These are phyloP conservation scores for Panzeria rudis DNA, from an alignment of 2,888 invertebrate genomes.

Conservation along the genomic window DNA sequence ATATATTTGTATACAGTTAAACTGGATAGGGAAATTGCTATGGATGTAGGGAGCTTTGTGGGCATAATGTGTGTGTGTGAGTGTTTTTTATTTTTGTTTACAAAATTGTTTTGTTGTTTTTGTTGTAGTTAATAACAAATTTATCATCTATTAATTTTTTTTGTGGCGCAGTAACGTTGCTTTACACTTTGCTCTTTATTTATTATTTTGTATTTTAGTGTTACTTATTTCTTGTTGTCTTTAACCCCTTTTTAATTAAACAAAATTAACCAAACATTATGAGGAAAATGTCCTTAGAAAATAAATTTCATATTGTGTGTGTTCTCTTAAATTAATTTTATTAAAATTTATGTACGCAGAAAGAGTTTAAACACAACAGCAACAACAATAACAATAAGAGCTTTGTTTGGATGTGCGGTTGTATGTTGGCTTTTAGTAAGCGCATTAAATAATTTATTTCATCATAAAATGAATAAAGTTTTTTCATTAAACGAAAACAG, in stretches of 20 bases:
- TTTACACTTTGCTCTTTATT: neutral
- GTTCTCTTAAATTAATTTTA: constrained; percentile 7
- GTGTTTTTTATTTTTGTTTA: constrained; percentile 20
- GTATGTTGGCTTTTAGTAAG: neutral
- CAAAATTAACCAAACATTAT: constrained; percentile 12
- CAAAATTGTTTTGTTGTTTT: neutral
- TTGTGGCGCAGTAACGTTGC: constrained; percentile 3
- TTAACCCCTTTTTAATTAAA: constrained; percentile 10
- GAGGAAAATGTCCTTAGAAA: constrained; percentile 7
- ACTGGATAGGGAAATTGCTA: neutral
- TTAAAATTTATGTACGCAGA: neutral
- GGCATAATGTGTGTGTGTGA: too few relatives aligned
- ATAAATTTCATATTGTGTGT: neutral
- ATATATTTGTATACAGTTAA: neutral
- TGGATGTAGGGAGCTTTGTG: neutral
- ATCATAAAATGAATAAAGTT: constrained; percentile 26
- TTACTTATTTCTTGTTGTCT: neutral
- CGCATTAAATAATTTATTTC: constrained; percentile 23
- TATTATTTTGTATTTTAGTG: neutral
- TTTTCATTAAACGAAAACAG: constrained; percentile 23
- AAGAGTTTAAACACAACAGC: neutral
- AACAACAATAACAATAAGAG: neutral
- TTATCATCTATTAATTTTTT: neutral
- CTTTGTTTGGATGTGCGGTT: neutral
- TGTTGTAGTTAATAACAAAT: neutral